Conservation (phyloP, 2,797 vertebrate genomes). For the Lutjanus argentimaculatus region DNA sequence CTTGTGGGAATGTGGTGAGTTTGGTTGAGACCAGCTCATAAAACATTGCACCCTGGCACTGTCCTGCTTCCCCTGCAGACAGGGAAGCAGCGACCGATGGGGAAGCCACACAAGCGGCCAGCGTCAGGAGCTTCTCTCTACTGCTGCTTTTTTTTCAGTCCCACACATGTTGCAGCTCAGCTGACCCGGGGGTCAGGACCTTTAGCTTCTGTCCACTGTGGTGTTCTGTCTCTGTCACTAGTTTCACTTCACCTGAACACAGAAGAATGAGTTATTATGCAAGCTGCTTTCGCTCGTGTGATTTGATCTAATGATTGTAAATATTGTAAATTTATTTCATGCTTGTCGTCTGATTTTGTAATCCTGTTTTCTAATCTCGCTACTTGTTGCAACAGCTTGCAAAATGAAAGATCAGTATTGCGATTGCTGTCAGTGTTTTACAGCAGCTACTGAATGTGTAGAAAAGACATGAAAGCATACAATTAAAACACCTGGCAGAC, state of each 20-base stretch:
- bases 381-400: background rate
- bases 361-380: background rate
- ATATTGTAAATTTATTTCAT: background rate
- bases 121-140: slow-evolving; percentile 72
- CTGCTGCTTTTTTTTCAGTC: slow-evolving; percentile 55
- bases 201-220: slow-evolving; percentile 63
- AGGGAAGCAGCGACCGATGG: slow-evolving; percentile 87
- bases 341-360: background rate
- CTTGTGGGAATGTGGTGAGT: slow-evolving; percentile 93
- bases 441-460: background rate
- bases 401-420: slow-evolving; percentile 8
- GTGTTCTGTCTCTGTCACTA: slow-evolving; percentile 73
- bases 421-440: background rate
- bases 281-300: slow-evolving; percentile 25
- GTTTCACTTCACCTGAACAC: slow-evolving; percentile 84
- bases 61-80: slow-evolving; percentile 90
- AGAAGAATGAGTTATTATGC: slow-evolving; percentile 44
- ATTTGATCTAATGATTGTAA: background rate
- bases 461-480: background rate
- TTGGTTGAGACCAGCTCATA: slow-evolving; percentile 91
- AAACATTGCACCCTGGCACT: slow-evolving; percentile 94
- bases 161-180: slow-evolving; percentile 82
- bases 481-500: background rate
- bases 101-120: slow-evolving; percentile 87
- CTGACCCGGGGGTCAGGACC: slow-evolving; percentile 85